Conservation (phyloP, 2,113 vertebrate species). For the Alexandromys fortis region DNA sequence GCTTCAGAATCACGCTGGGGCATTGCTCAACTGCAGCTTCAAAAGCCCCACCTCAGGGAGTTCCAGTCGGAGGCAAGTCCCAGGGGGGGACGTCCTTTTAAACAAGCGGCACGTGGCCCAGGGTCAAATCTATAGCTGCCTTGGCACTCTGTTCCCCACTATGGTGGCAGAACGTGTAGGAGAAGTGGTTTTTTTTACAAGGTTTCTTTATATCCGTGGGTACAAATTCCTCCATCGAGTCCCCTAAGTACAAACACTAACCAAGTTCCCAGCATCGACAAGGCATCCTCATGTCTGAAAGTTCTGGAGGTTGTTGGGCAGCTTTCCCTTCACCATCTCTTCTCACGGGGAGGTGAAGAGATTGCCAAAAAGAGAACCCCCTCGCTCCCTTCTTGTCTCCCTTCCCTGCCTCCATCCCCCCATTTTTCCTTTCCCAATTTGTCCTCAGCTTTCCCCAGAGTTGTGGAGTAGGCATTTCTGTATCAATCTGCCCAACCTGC, state of each 20-base stretch:
- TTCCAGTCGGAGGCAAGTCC: neutral
- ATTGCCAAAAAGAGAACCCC: neutral
- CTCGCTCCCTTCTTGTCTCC: neutral
- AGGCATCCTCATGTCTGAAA: neutral
- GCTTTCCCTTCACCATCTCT: neutral
- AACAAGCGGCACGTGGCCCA: neutral
- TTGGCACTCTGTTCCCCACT: neutral
- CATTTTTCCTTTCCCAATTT: neutral
- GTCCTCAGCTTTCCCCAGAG: neutral
- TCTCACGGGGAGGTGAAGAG: rapidly evolving
- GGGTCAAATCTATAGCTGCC: neutral
- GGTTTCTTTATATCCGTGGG: neutral
- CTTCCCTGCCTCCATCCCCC: neutral
- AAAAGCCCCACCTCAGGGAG: neutral
- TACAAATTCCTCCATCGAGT: neutral
- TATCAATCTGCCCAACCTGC: neutral
- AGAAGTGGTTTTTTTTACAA: neutral
- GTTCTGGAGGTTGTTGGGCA: neutral
- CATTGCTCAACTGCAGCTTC: neutral
- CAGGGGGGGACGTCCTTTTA: neutral
- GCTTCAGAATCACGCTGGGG: neutral
- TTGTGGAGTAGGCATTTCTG: neutral
- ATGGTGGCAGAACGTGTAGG: rapidly evolving
- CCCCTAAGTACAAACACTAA: neutral
- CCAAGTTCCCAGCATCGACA: neutral